Evolutionary conservation across 1,140 invertebrate species (phyloP).

Genomic region (Bombus pascuorum): DNA sequence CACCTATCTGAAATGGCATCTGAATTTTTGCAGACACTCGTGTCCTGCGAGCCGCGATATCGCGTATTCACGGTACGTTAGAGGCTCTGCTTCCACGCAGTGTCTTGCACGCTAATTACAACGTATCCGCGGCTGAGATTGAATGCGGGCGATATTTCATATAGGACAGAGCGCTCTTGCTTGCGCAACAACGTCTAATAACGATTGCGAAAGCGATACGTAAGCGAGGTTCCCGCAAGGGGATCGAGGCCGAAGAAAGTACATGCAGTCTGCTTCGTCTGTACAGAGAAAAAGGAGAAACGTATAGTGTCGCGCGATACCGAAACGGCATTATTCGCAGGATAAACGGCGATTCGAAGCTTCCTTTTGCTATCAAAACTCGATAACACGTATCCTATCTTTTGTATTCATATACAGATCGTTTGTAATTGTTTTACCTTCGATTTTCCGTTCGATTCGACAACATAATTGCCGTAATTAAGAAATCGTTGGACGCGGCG

Average conservation of each 20-base stretch:
- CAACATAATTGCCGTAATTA: conserved; percentile 15
- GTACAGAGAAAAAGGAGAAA: neutral
- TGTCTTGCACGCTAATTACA: conserved; percentile 61
- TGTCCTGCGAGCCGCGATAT: conserved; percentile 53
- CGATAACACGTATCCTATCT: neutral
- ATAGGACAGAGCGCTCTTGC: conserved; percentile 49
- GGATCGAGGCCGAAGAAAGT: conserved; percentile 55
- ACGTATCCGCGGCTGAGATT: conserved; percentile 55
- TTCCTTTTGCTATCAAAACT: too few species aligned
- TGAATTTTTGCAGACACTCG: conserved; percentile 65
- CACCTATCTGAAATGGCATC: conserved; percentile 64
- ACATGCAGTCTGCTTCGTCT: neutral
- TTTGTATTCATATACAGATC: neutral
- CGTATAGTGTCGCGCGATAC: conserved; percentile 1
- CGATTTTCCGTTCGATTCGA: neutral
- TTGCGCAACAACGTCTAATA: conserved; percentile 56
- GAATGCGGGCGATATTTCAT: conserved; percentile 60
- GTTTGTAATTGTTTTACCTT: neutral
- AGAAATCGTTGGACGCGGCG: conserved; percentile 36
- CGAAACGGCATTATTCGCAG: neutral
- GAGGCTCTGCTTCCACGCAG: conserved; percentile 41
- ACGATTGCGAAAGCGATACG: conserved; percentile 60
- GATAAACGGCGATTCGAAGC: neutral
- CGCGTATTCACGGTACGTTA: conserved; percentile 50
- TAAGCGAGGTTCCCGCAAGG: conserved; percentile 46